phyloP scores from a whole-genome alignment of 2,797 vertebrate species.

The Thripadectes ignobilis region DNA sequence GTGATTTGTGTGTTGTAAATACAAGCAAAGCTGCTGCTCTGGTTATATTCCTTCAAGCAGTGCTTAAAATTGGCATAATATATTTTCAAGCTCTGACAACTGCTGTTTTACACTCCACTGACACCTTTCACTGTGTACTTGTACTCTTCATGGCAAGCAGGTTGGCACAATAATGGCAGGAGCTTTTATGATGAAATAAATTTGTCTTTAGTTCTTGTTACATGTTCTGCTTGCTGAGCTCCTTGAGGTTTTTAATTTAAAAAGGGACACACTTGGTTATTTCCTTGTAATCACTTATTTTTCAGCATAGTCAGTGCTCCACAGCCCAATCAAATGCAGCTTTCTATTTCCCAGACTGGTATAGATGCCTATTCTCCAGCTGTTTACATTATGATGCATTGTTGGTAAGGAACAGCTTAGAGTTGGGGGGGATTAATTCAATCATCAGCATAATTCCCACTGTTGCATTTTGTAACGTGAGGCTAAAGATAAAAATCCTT shows the following conservation, averaged over 20 bases:
- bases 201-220: conserved; percentile 19
- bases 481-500: not conserved
- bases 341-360: not conserved
- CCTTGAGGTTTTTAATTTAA: not conserved
- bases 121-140: not conserved
- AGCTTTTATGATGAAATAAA: conserved; percentile 27
- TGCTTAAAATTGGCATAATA: not conserved
- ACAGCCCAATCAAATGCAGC: not conserved
- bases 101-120: conserved; percentile 13
- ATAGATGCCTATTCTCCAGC: not conserved
- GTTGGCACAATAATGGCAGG: not conserved
- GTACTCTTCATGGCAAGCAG: not conserved
- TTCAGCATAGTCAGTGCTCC: not conserved
- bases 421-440: not conserved
- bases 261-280: not conserved
- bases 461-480: not conserved
- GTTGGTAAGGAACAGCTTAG: not conserved
- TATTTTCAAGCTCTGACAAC: not conserved
- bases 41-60: not conserved
- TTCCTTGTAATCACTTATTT: not conserved
- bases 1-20: not conserved
- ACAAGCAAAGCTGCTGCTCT: not conserved
- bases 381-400: not conserved
- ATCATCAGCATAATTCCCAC: not conserved
- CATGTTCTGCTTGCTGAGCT: conserved; percentile 8